Evolutionary conservation across 2,888 invertebrate species (phyloP).

Genomic region (Anthophora plumipes): DNA sequence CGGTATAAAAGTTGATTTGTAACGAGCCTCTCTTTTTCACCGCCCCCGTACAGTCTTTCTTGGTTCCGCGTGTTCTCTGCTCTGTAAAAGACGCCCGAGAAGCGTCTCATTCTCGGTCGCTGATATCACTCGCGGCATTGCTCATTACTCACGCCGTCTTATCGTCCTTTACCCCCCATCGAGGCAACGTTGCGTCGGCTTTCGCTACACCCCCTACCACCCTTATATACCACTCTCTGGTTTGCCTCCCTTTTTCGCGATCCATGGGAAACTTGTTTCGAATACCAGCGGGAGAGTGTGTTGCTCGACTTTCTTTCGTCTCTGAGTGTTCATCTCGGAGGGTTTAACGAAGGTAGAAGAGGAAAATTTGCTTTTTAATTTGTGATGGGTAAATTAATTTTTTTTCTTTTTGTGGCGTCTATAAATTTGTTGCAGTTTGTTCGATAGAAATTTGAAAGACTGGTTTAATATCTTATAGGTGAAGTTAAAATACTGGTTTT

Average conservation of each 20-base stretch:
- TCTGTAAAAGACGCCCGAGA: constrained; percentile 61
- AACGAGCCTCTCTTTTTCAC: constrained; percentile 74
- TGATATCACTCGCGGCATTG: constrained; percentile 84
- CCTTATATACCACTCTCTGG: constrained; percentile 54
- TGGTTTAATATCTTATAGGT: too few species aligned
- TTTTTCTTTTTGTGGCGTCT: too few species aligned
- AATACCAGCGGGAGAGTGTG: not conserved
- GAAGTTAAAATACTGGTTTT: too few species aligned
- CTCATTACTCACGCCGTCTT: constrained; percentile 84
- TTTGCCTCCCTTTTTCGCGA: constrained; percentile 27
- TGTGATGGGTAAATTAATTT: too few species aligned
- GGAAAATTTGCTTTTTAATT: too few species aligned
- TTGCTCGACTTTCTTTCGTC: too few species aligned
- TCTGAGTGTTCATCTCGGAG: too few species aligned
- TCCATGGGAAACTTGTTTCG: constrained; percentile 57
- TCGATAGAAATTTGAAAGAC: too few species aligned
- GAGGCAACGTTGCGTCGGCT: constrained; percentile 73
- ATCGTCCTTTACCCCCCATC: constrained; percentile 80
- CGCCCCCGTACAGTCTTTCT: constrained; percentile 51
- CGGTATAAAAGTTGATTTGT: constrained; percentile 84
- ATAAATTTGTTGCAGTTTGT: too few species aligned
- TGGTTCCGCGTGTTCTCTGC: constrained; percentile 34
- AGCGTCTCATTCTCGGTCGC: constrained; percentile 78
- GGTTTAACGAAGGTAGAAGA: too few species aligned
- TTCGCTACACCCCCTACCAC: constrained; percentile 66